phyloP scores from a whole-genome alignment of 2,113 vertebrate species.

The Pipra filicauda region DNA sequence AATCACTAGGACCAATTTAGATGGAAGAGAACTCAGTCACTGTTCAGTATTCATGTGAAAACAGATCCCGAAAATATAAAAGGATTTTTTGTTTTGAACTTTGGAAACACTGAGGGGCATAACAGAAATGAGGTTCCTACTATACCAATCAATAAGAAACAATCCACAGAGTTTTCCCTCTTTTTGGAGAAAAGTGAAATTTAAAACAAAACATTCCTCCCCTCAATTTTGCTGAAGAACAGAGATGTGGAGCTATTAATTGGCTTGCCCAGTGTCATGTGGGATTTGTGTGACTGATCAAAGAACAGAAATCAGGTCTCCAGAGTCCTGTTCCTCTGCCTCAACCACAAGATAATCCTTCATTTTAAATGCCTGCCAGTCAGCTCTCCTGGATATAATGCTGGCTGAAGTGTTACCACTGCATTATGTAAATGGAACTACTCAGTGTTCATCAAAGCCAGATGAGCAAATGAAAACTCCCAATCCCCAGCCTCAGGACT shows the following conservation, averaged over 20 bases:
- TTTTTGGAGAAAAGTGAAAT: background rate
- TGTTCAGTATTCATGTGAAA: background rate
- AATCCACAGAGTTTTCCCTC: background rate
- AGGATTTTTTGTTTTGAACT: background rate
- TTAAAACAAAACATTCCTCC: background rate
- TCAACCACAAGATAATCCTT: background rate
- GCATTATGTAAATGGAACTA: background rate
- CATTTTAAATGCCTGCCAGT: constrained; percentile 12
- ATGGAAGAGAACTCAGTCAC: background rate
- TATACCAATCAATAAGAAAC: background rate
- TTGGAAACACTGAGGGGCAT: background rate
- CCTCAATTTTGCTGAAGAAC: background rate
- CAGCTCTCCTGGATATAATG: background rate
- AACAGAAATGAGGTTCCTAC: background rate
- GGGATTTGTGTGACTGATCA: background rate
- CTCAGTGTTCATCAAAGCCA: background rate
- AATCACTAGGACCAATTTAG: background rate
- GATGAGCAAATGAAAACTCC: background rate
- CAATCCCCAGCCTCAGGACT: background rate
- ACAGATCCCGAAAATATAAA: background rate
- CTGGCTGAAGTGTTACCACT: background rate
- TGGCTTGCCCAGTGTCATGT: background rate
- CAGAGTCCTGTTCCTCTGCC: background rate
- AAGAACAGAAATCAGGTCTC: constrained; percentile 26
- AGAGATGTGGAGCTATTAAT: background rate